phyloP scores from a whole-genome alignment of 2,113 vertebrate species.

The Lophius piscatorius region DNA sequence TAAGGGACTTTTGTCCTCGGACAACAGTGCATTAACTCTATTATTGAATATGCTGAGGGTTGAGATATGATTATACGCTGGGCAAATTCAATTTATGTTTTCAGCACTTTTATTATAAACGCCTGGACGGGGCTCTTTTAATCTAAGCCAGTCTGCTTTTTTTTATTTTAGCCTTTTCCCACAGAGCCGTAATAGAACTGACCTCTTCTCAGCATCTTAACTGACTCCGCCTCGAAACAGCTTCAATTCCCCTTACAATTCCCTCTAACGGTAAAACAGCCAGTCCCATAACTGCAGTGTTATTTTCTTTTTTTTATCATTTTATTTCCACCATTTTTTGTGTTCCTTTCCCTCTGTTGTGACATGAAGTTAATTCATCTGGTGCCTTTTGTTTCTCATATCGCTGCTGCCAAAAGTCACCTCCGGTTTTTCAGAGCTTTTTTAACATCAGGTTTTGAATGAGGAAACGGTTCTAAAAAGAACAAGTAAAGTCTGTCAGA shows the following conservation, averaged over 20 bases:
- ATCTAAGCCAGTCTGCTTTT: conserved; percentile 32
- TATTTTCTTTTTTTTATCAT: neutral
- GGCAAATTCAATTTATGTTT: conserved; percentile 68
- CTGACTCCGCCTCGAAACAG: conserved; percentile 32
- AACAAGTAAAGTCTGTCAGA: no score
- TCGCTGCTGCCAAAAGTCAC: conserved; percentile 5
- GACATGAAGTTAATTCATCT: conserved; percentile 6
- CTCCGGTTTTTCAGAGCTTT: conserved; percentile 28
- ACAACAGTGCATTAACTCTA: conserved; percentile 51
- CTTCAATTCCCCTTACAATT: neutral
- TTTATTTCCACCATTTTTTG: neutral
- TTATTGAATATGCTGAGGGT: conserved; percentile 63
- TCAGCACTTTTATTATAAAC: conserved; percentile 63
- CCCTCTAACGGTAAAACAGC: conserved; percentile 2
- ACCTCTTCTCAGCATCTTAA: conserved; percentile 42
- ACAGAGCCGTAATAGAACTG: conserved; percentile 40
- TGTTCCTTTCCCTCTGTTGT: neutral
- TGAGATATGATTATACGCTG: conserved; percentile 61
- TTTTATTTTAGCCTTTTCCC: conserved; percentile 42
- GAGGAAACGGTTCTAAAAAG: no score
- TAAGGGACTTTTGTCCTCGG: conserved; percentile 54
- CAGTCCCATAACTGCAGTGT: neutral
- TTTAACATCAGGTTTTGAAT: conserved; percentile 16
- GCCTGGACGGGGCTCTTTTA: conserved; percentile 22
- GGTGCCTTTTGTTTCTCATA: conserved; percentile 19